A percentile compares a stretch with the other conserved stretches of the same genome.
Evolutionary conservation across 2,797 vertebrate genomes (phyloP).

Genomic region (Silurus lanzhouensis): DNA sequence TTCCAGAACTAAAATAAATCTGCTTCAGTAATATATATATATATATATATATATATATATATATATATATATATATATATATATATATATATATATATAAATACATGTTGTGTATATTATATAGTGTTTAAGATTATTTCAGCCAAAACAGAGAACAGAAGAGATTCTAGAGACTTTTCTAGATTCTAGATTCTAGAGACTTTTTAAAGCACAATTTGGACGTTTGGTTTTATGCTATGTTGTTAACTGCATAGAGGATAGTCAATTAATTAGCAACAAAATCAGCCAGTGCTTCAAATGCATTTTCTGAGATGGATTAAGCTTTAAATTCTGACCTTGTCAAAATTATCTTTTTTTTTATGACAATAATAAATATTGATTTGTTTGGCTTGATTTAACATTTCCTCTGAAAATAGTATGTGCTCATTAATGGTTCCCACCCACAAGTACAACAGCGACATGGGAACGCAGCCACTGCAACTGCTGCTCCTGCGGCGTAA

Average conservation of each 20-base stretch:
- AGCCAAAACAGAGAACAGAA: no score
- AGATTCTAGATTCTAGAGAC: neutral
- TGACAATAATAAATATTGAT: neutral
- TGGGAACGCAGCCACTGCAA: neutral
- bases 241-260: slow-evolving; percentile 19
- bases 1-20: no score
- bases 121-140: no score
- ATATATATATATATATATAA: no score
- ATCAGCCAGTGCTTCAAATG: neutral
- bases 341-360: neutral
- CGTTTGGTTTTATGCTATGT: slow-evolving; percentile 29
- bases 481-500: neutral
- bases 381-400: neutral
- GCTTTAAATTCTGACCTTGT: neutral
- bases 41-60: no score
- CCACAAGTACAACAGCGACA: neutral
- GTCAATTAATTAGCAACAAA: neutral
- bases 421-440: neutral
- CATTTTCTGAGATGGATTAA: neutral
- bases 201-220: no score
- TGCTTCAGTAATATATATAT: no score
- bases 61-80: no score
- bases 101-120: no score
- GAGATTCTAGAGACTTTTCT: neutral
- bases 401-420: neutral